These are phyloP conservation scores for Diphyllodes magnificus DNA, from an alignment of 2,113 vertebrate genomes.

Conservation along the genomic window DNA sequence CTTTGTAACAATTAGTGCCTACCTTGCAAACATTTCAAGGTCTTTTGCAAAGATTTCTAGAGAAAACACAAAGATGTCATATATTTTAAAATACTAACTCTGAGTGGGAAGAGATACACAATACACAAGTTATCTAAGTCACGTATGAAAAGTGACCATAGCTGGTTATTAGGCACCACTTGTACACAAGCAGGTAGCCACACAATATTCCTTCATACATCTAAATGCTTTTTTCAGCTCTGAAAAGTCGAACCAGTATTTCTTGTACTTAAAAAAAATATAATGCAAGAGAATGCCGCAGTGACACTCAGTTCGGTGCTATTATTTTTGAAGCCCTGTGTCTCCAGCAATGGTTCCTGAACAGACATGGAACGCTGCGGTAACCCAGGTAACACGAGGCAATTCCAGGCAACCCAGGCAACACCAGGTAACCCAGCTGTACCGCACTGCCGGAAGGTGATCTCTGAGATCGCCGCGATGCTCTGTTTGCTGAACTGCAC, in stretches of 20 bases:
- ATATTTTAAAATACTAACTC: background rate
- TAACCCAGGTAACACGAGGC: no score
- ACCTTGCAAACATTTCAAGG: constrained; percentile 93
- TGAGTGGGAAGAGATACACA: background rate
- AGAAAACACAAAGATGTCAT: constrained; percentile 33
- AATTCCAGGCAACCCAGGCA: background rate
- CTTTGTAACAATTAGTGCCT: background rate
- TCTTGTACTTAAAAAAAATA: background rate
- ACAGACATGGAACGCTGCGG: accelerated
- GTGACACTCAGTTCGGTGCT: background rate
- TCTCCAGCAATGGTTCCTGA: background rate
- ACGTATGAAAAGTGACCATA: background rate
- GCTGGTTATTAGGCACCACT: background rate
- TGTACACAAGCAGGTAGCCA: background rate
- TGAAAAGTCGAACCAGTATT: background rate
- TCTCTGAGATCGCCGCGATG: constrained; percentile 84
- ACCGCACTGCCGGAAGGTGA: constrained; percentile 91
- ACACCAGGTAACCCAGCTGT: accelerated
- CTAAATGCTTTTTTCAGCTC: background rate
- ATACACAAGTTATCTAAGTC: background rate
- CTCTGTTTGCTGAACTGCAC: constrained; percentile 79
- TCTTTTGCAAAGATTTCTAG: constrained; percentile 91
- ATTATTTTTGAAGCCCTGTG: background rate
- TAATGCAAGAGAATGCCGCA: background rate
- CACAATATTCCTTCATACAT: background rate